phyloP scores from a whole-genome alignment of 2,797 vertebrate species.

The Rhynchotus rufescens region DNA sequence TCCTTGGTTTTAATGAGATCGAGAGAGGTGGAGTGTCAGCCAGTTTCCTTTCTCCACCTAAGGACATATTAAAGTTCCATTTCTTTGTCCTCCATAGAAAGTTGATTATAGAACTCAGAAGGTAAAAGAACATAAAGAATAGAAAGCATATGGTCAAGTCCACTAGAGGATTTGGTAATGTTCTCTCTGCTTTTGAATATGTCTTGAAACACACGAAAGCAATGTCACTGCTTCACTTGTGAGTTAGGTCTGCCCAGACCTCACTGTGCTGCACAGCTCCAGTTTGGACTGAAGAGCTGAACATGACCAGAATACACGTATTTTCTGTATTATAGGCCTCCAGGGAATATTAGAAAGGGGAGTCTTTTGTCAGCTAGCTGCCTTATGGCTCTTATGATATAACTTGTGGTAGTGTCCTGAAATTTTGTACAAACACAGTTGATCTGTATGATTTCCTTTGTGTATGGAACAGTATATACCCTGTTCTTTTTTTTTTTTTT shows the following conservation, averaged over 20 bases:
- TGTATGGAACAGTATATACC: not conserved
- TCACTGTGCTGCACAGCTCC: not conserved
- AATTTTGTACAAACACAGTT: not conserved
- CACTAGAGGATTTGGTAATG: accelerated
- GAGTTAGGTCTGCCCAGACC: not conserved
- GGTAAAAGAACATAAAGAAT: not conserved
- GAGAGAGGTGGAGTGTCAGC: not conserved
- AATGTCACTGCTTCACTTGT: accelerated
- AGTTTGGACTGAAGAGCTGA: accelerated
- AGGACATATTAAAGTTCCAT: not conserved
- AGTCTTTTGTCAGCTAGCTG: not conserved
- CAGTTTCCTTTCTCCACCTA: not conserved
- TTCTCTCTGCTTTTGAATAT: not conserved
- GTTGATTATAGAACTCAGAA: accelerated
- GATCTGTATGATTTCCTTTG: not conserved
- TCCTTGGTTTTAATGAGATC: not conserved
- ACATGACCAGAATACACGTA: not conserved
- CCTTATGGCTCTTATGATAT: not conserved
- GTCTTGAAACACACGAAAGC: too few relatives aligned
- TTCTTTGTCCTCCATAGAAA: accelerated
- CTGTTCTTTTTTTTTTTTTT: not conserved
- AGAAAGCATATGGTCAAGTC: accelerated
- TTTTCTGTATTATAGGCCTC: not conserved
- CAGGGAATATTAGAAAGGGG: not conserved
- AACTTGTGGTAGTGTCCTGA: not conserved